Conservation (phyloP, 2,888 invertebrate genomes). For the Agriotes lineatus region DNA sequence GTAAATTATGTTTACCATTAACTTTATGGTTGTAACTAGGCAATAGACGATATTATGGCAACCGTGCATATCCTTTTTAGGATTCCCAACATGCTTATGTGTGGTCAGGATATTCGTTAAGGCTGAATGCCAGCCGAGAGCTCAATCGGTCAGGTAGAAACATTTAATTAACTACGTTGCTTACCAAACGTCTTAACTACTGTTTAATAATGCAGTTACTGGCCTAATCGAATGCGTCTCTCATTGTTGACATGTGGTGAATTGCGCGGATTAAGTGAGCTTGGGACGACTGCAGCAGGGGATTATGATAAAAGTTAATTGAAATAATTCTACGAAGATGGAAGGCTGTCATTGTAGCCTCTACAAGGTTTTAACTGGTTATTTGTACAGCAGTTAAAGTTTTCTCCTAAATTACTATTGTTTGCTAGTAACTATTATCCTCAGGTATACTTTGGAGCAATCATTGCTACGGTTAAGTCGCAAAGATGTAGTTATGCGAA, state of each 20-base stretch:
- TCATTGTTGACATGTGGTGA: not conserved
- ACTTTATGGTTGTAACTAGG: constrained; percentile 3
- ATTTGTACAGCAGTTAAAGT: no score
- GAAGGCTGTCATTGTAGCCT: no score
- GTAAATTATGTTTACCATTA: not conserved
- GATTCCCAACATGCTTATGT: not conserved
- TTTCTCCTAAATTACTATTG: no score
- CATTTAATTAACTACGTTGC: constrained; percentile 14
- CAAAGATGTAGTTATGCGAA: no score
- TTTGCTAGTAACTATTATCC: no score
- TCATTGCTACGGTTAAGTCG: no score
- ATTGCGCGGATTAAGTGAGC: not conserved
- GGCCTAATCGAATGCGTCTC: not conserved
- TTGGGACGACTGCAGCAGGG: no score
- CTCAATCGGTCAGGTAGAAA: constrained; percentile 4
- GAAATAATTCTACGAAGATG: no score
- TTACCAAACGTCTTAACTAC: not conserved
- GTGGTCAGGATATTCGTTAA: constrained; percentile 3
- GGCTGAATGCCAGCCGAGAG: not conserved
- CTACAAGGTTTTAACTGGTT: no score
- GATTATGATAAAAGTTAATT: no score
- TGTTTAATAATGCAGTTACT: not conserved
- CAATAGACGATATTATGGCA: not conserved
- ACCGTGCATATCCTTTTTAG: not conserved
- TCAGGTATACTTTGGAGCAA: no score